A percentile compares a stretch with the other conserved stretches of the same genome.
phyloP scores from a whole-genome alignment of 1,140 invertebrate species.

The Eufriesea mexicana region DNA sequence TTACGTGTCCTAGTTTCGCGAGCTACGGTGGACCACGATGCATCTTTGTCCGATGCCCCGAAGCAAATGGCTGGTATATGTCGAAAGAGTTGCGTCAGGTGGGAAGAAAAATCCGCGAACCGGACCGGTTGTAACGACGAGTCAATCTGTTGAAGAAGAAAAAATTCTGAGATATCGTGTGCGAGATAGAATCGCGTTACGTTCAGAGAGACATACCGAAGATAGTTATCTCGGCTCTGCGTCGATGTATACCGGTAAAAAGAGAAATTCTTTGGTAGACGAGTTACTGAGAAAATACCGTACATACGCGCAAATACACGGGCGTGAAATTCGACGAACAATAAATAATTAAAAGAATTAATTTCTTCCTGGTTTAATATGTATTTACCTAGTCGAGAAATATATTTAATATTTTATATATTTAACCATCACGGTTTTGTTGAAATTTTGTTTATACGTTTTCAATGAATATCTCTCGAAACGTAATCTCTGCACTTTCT shows the following conservation, averaged over 20 bases:
- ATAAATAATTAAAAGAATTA: background rate
- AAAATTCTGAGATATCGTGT: constrained; percentile 42
- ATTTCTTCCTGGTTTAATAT: background rate
- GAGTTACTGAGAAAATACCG: constrained; percentile 5
- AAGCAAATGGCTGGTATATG: constrained; percentile 30
- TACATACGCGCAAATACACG: background rate
- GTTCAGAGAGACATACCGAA: constrained; percentile 26
- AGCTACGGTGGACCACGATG: constrained; percentile 50
- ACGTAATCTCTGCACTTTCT: constrained; percentile 25
- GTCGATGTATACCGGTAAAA: background rate
- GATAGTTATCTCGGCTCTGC: constrained; percentile 14
- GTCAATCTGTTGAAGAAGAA: constrained; percentile 46
- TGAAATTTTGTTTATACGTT: background rate
- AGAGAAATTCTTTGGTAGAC: constrained; percentile 29
- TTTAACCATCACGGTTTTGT: background rate
- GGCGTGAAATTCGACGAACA: background rate
- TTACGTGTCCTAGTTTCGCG: constrained; percentile 63
- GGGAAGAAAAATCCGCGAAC: constrained; percentile 57
- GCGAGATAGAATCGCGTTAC: constrained; percentile 38
- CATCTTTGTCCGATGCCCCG: constrained; percentile 58
- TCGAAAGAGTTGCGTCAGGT: constrained; percentile 63
- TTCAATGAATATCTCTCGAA: background rate
- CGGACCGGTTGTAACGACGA: constrained; percentile 66
- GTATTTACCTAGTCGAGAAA: background rate
- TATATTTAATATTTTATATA: background rate